phyloP scores from a whole-genome alignment of 1,140 invertebrate genomes.

The Cydia strobilella region DNA sequence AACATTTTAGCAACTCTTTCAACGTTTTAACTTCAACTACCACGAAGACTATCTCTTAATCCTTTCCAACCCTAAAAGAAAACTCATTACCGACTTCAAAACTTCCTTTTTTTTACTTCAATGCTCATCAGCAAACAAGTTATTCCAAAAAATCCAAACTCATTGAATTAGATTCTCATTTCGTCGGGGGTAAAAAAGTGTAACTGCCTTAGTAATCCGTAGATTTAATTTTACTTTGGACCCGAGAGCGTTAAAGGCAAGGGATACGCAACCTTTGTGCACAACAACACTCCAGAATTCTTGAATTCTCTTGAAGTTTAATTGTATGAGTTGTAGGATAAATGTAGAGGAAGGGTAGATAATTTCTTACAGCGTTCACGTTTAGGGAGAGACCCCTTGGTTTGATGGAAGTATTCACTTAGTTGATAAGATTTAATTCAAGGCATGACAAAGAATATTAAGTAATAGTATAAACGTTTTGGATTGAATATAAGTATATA shows the following conservation, averaged over 20 bases:
- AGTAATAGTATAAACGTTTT: not conserved
- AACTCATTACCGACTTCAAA: constrained; percentile 19
- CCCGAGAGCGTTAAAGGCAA: not conserved
- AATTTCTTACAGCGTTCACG: constrained; percentile 61
- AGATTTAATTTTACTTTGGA: not conserved
- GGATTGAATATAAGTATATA: too few relatives aligned
- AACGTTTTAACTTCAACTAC: constrained; percentile 1
- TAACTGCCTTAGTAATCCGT: not conserved
- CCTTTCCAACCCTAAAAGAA: not conserved
- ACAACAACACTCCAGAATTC: not conserved
- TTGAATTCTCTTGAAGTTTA: constrained; percentile 48
- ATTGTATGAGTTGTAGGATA: constrained; percentile 63
- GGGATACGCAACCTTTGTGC: not conserved
- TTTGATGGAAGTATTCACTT: constrained; percentile 18
- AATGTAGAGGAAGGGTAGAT: constrained; percentile 45
- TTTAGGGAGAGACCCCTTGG: constrained; percentile 32
- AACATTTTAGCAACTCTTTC: not conserved
- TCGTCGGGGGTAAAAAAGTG: not conserved
- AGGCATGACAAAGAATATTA: constrained; percentile 11
- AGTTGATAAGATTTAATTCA: constrained; percentile 20
- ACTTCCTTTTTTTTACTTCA: constrained; percentile 9
- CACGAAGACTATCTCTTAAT: constrained; percentile 16
- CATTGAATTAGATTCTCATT: not conserved
- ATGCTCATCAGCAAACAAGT: constrained; percentile 5
- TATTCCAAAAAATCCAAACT: constrained; percentile 9